phyloP scores from a whole-genome alignment of 2,113 vertebrate species.

The Macheiramphus alcinus region DNA sequence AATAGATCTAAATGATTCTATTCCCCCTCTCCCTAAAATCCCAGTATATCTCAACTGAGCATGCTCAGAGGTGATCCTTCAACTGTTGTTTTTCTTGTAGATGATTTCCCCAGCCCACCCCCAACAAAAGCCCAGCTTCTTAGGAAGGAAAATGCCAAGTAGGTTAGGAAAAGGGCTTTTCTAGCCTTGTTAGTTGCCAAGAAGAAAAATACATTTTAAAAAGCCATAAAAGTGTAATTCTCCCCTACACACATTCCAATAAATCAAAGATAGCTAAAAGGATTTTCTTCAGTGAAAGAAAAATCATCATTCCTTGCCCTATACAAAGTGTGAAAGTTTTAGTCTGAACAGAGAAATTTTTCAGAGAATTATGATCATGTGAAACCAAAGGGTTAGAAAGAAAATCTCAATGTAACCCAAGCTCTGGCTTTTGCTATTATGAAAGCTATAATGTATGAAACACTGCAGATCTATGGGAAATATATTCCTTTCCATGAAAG shows the following conservation, averaged over 20 bases:
- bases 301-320: constrained; percentile 58
- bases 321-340: constrained; percentile 42
- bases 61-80: not conserved
- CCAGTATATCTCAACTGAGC: not conserved
- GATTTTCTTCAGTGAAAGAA: constrained; percentile 63
- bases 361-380: constrained; percentile 46
- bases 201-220: constrained; percentile 67
- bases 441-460: constrained; percentile 51
- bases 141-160: not conserved
- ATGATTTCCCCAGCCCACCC: not conserved
- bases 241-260: constrained; percentile 45
- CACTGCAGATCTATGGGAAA: constrained; percentile 56
- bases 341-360: constrained; percentile 27
- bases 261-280: constrained; percentile 68
- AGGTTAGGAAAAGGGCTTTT: constrained; percentile 41
- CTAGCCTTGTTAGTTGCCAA: constrained; percentile 48
- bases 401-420: constrained; percentile 49
- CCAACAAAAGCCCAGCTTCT: not conserved
- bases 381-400: constrained; percentile 38
- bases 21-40: not conserved
- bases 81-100: not conserved
- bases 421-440: constrained; percentile 40
- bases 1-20: not conserved
- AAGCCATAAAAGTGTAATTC: constrained; percentile 63
- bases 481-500: constrained; percentile 43